A percentile compares a stretch with the other conserved stretches of the same genome.
These are phyloP conservation scores for Sesia bembeciformis DNA, from an alignment of 2,888 invertebrate genomes.

Conservation along the genomic window DNA sequence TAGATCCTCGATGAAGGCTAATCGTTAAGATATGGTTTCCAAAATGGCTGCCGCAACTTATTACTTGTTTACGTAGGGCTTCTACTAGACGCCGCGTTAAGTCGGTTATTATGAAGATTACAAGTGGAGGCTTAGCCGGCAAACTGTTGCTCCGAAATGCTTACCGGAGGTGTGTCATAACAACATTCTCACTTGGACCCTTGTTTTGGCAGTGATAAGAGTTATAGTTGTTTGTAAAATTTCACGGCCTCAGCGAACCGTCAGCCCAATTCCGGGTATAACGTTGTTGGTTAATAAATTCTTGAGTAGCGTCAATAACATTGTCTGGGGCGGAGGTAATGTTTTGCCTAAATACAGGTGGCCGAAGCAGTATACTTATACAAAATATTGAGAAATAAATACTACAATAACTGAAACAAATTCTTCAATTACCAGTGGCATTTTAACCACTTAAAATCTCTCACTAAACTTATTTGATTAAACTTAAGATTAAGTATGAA, in stretches of 20 bases:
- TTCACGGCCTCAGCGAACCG: neutral
- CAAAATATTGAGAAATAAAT: too few relatives aligned
- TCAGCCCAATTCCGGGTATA: neutral
- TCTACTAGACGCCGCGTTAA: conserved; percentile 4
- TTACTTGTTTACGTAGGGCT: conserved; percentile 8
- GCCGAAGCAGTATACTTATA: too few relatives aligned
- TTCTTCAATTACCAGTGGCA: too few relatives aligned
- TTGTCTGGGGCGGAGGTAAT: neutral
- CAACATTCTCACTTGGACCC: neutral
- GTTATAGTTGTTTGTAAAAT: neutral
- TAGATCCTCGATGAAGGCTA: too few relatives aligned
- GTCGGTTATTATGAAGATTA: conserved; percentile 7
- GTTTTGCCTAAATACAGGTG: neutral
- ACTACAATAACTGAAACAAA: too few relatives aligned
- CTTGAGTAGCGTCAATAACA: neutral
- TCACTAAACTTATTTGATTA: too few relatives aligned
- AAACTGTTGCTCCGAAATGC: conserved; percentile 2
- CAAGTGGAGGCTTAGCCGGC: conserved; percentile 4
- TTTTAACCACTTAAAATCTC: too few relatives aligned
- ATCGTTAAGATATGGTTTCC: neutral
- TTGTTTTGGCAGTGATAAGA: neutral
- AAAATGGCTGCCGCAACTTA: neutral
- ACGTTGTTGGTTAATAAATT: neutral
- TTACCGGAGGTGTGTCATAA: neutral
- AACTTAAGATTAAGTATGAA: too few relatives aligned